Conservation (phyloP, 2,888 invertebrate species). For the Hoplodrina ambigua region DNA sequence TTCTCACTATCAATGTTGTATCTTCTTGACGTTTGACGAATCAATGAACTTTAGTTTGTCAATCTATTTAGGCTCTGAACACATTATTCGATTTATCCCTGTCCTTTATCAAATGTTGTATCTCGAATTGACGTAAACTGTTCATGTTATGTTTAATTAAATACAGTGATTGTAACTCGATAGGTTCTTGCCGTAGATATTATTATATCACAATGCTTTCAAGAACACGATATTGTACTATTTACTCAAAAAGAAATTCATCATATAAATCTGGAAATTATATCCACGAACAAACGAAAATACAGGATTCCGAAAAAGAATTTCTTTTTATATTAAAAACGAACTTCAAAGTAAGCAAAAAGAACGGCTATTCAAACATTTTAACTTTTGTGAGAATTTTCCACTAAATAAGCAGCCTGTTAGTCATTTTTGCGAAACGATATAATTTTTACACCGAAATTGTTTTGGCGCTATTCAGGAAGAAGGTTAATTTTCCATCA, state of each 20-base stretch:
- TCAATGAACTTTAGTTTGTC: constrained; percentile 67
- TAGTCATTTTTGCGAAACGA: constrained; percentile 51
- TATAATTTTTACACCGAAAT: constrained; percentile 52
- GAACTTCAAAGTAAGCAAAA: constrained; percentile 53
- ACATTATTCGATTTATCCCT: constrained; percentile 42
- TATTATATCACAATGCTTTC: not conserved
- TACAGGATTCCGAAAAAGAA: constrained; percentile 28
- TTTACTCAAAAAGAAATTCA: constrained; percentile 18
- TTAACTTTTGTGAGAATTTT: constrained; percentile 55
- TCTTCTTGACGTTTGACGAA: constrained; percentile 76
- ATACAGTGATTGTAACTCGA: constrained; percentile 2
- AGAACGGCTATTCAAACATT: constrained; percentile 51
- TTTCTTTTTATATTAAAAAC: constrained; percentile 44
- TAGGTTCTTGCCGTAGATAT: constrained; percentile 1
- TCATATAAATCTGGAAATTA: constrained; percentile 9
- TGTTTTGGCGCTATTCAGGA: constrained; percentile 51
- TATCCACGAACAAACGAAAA: constrained; percentile 25
- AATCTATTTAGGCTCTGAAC: constrained; percentile 44
- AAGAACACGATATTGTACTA: not conserved
- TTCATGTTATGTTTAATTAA: constrained; percentile 16
- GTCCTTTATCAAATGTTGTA: constrained; percentile 30
- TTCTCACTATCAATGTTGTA: constrained; percentile 78
- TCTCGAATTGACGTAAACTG: constrained; percentile 12
- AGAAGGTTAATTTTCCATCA: constrained; percentile 54
- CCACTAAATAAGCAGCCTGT: constrained; percentile 50